These are phyloP conservation scores for Heliconius eleuchia DNA, from an alignment of 1,140 invertebrate genomes.

Conservation along the genomic window DNA sequence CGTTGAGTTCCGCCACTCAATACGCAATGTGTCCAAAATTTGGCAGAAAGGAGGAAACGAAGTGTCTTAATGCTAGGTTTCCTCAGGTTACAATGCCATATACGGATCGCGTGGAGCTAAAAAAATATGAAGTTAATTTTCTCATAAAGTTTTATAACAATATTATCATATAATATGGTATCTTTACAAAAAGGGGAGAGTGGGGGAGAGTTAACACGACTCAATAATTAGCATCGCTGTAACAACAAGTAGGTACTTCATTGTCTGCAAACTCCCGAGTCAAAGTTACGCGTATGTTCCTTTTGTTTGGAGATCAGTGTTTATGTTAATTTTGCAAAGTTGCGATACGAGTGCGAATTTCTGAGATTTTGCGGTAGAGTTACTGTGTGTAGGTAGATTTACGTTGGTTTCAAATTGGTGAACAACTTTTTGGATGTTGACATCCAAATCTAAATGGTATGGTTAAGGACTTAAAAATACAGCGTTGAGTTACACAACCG, in stretches of 20 bases:
- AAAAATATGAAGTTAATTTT: not conserved
- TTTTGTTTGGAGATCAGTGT: constrained; percentile 33
- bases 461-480: too few species aligned
- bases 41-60: too few species aligned
- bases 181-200: not conserved
- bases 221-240: constrained; percentile 29
- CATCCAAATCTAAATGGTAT: too few species aligned
- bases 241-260: not conserved
- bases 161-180: not conserved
- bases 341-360: constrained; percentile 7
- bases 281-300: constrained; percentile 25
- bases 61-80: not conserved
- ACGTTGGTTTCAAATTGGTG: not conserved
- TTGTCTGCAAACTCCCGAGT: constrained; percentile 21
- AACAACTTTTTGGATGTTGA: too few species aligned
- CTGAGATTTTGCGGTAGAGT: not conserved
- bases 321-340: constrained; percentile 30
- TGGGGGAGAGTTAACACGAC: constrained; percentile 10
- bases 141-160: not conserved
- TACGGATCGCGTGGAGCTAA: not conserved
- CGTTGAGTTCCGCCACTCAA: too few species aligned
- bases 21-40: too few species aligned
- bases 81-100: too few species aligned
- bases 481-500: too few species aligned
- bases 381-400: not conserved